Percentiles rank a stretch among this genome's conserved stretches.
These are phyloP conservation scores for Jacana jacana DNA, from an alignment of 2,113 vertebrate species.

Conservation along the genomic window DNA sequence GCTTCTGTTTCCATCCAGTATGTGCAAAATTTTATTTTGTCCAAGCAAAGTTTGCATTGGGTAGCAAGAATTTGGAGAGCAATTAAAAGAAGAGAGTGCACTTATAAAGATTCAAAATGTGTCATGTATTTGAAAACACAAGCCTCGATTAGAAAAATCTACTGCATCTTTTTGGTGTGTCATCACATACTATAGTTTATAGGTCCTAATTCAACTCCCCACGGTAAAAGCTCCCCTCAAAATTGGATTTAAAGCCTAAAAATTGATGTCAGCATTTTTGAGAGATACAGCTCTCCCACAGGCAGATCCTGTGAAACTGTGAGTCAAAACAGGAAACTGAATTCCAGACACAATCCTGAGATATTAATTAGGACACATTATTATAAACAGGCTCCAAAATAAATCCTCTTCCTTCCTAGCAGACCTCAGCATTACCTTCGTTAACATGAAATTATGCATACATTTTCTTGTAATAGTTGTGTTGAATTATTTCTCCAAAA, in stretches of 20 bases:
- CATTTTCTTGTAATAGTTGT: neutral
- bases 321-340: neutral
- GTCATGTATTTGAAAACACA: neutral
- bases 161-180: neutral
- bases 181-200: neutral
- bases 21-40: neutral
- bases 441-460: neutral
- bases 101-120: neutral
- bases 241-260: constrained; percentile 1
- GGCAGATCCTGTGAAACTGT: neutral
- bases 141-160: neutral
- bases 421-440: neutral
- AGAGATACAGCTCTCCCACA: neutral
- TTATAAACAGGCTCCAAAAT: neutral
- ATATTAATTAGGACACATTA: neutral
- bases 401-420: neutral
- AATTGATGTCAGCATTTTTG: neutral
- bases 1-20: neutral
- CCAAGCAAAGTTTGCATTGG: neutral
- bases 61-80: neutral
- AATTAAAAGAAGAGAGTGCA: neutral
- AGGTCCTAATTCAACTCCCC: neutral
- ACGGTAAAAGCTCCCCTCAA: neutral
- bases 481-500: neutral
- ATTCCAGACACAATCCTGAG: neutral